These are phyloP conservation scores for Punctoribates punctum DNA, from an alignment of 2,888 invertebrate genomes.

Conservation along the genomic window DNA sequence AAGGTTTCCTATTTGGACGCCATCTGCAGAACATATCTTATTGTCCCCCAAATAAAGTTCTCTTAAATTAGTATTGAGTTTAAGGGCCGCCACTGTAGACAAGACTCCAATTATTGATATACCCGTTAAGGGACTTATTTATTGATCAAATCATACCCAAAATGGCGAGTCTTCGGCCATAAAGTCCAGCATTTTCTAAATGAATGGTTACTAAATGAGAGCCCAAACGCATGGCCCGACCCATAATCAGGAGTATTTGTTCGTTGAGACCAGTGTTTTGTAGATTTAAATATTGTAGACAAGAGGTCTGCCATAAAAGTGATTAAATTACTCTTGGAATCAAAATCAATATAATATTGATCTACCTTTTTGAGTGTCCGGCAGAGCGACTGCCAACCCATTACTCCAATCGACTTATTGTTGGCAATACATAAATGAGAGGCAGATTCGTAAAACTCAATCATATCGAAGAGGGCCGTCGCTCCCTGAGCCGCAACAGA, in stretches of 20 bases:
- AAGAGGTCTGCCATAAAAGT: constrained; percentile 61
- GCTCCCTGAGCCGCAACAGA: constrained; percentile 55
- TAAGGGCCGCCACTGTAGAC: constrained; percentile 68
- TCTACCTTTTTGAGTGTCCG: constrained; percentile 71
- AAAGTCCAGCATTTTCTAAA: constrained; percentile 70
- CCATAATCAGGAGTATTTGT: constrained; percentile 67
- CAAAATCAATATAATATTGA: neutral
- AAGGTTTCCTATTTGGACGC: constrained; percentile 70
- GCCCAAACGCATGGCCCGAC: constrained; percentile 66
- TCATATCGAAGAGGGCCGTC: constrained; percentile 81
- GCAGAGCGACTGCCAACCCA: constrained; percentile 80
- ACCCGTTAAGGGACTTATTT: neutral
- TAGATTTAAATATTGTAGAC: constrained; percentile 66
- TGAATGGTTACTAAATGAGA: constrained; percentile 70
- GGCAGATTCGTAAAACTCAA: constrained; percentile 85
- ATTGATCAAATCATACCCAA: constrained; percentile 60
- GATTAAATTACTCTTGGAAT: neutral
- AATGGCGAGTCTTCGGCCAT: constrained; percentile 69
- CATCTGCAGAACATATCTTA: constrained; percentile 68
- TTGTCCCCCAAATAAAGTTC: constrained; percentile 83
- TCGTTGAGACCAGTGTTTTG: constrained; percentile 64
- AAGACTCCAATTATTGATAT: neutral
- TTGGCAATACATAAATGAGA: constrained; percentile 70
- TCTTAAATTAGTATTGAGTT: constrained; percentile 68
- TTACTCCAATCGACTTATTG: constrained; percentile 68